Conservation (phyloP, 2,888 invertebrate species). For the Cephalotes varians region DNA sequence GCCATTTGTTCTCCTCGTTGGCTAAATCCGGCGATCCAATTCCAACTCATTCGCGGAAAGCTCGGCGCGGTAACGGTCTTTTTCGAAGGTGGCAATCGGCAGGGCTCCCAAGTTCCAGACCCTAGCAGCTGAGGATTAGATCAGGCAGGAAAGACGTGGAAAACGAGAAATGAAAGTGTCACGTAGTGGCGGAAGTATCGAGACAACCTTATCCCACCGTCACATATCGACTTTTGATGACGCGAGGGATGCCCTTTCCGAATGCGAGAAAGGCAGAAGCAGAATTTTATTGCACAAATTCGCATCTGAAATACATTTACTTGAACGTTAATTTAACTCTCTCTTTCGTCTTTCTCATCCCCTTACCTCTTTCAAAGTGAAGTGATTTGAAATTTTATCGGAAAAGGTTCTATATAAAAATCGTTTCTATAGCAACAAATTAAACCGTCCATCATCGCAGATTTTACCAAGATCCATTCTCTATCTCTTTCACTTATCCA, state of each 20-base stretch:
- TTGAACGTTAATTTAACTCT: not conserved
- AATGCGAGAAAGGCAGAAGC: not conserved
- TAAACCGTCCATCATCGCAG: not conserved
- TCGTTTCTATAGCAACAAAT: not conserved
- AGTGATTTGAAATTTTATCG: not conserved
- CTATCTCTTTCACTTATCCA: not conserved
- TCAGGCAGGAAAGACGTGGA: conserved; percentile 29
- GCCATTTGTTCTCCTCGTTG: conserved; percentile 68
- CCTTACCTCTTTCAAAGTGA: not conserved
- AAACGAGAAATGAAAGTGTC: conserved; percentile 70
- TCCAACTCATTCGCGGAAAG: conserved; percentile 44
- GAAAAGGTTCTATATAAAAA: not conserved
- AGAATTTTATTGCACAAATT: not conserved
- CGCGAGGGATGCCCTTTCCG: not conserved
- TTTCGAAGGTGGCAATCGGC: conserved; percentile 58
- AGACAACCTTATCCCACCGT: conserved; percentile 52
- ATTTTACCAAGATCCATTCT: not conserved
- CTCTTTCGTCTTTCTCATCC: not conserved
- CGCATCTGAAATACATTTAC: not conserved
- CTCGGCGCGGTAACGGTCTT: conserved; percentile 4
- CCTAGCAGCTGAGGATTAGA: conserved; percentile 58
- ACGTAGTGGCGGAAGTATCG: conserved; percentile 65
- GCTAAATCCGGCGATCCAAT: conserved; percentile 71
- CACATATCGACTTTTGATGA: conserved; percentile 24
- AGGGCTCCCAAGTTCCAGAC: conserved; percentile 38